Evolutionary conservation across 2,113 vertebrate genomes (phyloP).

Genomic region (Python bivittatus): DNA sequence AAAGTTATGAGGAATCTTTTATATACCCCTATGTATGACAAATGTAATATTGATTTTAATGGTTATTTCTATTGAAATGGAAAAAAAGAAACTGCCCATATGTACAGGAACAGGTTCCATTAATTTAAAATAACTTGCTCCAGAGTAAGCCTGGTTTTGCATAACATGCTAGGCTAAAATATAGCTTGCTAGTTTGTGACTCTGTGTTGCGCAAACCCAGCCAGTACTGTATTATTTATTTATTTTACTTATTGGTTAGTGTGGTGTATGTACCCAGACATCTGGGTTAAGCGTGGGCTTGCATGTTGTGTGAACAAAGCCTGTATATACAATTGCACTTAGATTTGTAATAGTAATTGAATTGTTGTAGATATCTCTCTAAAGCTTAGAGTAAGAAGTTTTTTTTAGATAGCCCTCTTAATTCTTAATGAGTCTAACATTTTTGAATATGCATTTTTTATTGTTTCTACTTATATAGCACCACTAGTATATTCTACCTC

Average conservation of each 20-base stretch:
- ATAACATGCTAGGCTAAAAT: not conserved
- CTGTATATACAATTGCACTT: not conserved
- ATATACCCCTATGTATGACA: not conserved
- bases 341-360: not conserved
- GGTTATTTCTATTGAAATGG: not conserved
- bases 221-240: not conserved
- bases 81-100: not conserved
- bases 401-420: not conserved
- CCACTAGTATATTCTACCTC: not conserved
- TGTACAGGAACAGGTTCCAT: not conserved
- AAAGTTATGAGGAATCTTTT: not conserved
- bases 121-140: not conserved
- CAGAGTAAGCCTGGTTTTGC: not conserved
- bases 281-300: not conserved
- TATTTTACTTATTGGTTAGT: not conserved
- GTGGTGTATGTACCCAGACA: not conserved
- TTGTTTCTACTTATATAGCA: not conserved
- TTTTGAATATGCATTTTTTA: not conserved
- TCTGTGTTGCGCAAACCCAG: not conserved
- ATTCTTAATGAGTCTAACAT: not conserved
- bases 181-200: not conserved
- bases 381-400: not conserved
- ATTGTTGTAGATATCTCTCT: not conserved
- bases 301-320: not conserved
- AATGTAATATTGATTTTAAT: not conserved